These are phyloP conservation scores for Acrocephalus kingi DNA, from an alignment of 2,113 vertebrate species.

Conservation along the genomic window DNA sequence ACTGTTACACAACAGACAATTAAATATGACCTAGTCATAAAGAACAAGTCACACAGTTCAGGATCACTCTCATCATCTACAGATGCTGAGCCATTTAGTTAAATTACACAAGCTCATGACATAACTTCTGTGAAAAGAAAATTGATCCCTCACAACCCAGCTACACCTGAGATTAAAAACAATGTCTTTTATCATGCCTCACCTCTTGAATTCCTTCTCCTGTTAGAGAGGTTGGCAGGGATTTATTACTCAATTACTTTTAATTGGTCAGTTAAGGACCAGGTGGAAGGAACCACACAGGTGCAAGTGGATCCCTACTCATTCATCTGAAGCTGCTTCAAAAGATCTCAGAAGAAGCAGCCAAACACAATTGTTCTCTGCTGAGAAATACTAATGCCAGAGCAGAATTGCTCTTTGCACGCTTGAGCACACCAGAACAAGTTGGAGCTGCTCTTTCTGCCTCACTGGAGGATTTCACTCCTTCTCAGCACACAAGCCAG, in stretches of 20 bases:
- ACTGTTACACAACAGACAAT: background rate
- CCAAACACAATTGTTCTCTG: background rate
- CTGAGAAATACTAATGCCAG: background rate
- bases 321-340: background rate
- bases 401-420: background rate
- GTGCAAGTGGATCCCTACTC: background rate
- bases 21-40: background rate
- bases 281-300: background rate
- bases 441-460: background rate
- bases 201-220: background rate
- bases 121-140: background rate
- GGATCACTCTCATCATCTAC: background rate
- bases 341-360: background rate
- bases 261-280: background rate
- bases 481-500: background rate
- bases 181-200: background rate
- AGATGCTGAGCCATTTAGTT: background rate
- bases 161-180: background rate
- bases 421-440: background rate
- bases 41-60: background rate
- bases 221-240: background rate
- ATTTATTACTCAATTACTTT: background rate
- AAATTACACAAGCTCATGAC: background rate
- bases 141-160: background rate
- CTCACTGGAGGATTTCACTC: background rate